Conservation (phyloP, 92 coral and sea anemone species). For the Zoanthus gigantus region DNA sequence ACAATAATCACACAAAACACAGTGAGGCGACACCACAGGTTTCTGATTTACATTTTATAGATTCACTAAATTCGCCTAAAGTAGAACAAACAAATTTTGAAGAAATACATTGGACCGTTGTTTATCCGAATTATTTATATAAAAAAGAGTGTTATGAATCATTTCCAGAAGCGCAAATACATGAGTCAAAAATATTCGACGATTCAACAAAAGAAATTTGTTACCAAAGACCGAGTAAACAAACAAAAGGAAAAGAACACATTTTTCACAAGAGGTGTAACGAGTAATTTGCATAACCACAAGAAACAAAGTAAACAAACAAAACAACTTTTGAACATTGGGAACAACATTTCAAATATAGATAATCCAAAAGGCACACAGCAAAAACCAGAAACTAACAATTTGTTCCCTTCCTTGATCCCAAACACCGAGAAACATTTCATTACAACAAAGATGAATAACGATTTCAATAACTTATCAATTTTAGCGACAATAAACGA, state of each 20-base stretch:
- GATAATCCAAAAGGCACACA: neutral
- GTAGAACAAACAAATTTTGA: neutral
- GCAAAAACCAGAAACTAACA: neutral
- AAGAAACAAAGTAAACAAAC: neutral
- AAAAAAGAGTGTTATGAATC: neutral
- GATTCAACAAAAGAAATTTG: neutral
- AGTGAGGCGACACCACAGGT: neutral
- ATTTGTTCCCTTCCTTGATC: neutral
- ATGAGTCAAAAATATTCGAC: neutral
- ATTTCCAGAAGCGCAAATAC: neutral
- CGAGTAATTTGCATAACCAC: neutral
- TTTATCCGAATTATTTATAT: neutral
- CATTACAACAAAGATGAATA: neutral
- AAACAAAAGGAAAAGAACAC: neutral
- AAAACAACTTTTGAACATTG: neutral
- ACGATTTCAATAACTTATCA: neutral
- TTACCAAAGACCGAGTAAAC: neutral
- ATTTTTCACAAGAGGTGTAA: neutral
- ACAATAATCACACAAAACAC: neutral
- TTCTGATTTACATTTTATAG: neutral
- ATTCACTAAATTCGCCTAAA: neutral
- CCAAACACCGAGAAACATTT: neutral
- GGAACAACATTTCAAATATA: neutral
- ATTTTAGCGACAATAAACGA: conserved; percentile 28
- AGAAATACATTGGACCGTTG: conserved; percentile 1